Evolutionary conservation across 2,113 vertebrate genomes (phyloP).

Genomic region (Rissa tridactyla): DNA sequence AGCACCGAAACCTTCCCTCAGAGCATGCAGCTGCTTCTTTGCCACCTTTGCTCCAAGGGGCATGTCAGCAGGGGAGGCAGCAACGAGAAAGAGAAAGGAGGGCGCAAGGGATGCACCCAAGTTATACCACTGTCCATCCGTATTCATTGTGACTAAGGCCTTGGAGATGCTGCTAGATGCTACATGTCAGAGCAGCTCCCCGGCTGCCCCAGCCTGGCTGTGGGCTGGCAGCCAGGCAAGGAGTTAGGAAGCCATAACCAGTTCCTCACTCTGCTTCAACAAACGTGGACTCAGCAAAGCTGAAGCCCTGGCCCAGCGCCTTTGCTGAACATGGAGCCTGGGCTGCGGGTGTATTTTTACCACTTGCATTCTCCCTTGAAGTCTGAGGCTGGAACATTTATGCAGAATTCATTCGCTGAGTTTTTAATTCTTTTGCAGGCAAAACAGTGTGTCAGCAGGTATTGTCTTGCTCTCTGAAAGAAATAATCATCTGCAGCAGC

Average conservation of each 20-base stretch:
- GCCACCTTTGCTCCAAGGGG: not conserved
- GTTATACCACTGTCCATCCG: rapidly evolving
- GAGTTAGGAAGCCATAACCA: not conserved
- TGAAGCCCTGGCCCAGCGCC: not conserved
- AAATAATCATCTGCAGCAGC: not conserved
- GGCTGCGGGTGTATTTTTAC: not conserved
- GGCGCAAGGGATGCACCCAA: not conserved
- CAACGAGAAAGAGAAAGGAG: not conserved
- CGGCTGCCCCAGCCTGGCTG: not conserved
- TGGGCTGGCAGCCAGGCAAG: not conserved
- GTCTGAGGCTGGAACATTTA: not conserved
- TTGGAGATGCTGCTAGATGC: not conserved
- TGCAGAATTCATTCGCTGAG: not conserved
- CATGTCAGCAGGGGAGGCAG: not conserved
- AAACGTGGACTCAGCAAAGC: constrained; percentile 23
- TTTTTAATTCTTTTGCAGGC: constrained; percentile 14
- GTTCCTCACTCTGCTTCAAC: not conserved
- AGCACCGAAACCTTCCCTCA: not conserved
- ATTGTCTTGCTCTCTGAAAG: not conserved
- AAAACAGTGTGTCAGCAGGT: constrained; percentile 12
- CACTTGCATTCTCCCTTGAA: not conserved
- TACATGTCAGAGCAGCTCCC: not conserved
- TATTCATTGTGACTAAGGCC: not conserved
- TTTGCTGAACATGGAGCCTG: not conserved
- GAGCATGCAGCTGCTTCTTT: rapidly evolving